Evolutionary conservation across 1,140 invertebrate genomes (phyloP).

Genomic region (Nasonia giraulti): DNA sequence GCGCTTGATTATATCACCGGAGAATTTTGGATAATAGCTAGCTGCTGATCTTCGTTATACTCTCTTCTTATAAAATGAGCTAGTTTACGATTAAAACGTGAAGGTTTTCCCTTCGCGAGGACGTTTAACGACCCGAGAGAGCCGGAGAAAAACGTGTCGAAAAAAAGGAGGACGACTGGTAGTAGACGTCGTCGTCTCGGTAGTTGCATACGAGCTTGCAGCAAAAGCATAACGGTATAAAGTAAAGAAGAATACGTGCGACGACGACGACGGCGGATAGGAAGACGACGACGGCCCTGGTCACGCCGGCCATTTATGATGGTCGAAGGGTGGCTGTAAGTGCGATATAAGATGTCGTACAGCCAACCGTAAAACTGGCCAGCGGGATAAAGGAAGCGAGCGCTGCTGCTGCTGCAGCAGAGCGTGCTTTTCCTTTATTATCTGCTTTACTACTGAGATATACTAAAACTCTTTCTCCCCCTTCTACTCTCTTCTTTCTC

Average conservation of each 20-base stretch:
- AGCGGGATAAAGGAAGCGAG: slow-evolving; percentile 48
- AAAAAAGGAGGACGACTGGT: not conserved
- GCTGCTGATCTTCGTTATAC: not conserved
- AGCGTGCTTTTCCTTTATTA: slow-evolving; percentile 61
- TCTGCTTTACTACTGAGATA: slow-evolving; percentile 64
- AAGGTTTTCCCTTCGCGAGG: not conserved
- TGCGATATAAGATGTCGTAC: slow-evolving; percentile 62
- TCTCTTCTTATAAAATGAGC: not conserved
- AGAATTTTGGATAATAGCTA: not conserved
- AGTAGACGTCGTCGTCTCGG: not conserved
- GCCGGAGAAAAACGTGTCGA: not conserved
- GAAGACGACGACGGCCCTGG: slow-evolving; percentile 37
- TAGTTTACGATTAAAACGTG: not conserved
- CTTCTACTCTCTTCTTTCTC: not conserved
- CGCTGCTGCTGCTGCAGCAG: not conserved
- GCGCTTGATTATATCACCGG: not conserved
- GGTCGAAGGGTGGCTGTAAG: slow-evolving; percentile 56
- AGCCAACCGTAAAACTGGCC: slow-evolving; percentile 58
- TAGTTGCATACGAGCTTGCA: not conserved
- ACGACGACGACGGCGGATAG: not conserved
- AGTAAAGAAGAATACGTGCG: slow-evolving; percentile 36
- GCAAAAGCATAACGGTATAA: slow-evolving; percentile 17
- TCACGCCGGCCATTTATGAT: slow-evolving; percentile 58
- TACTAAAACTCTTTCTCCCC: slow-evolving; percentile 56
- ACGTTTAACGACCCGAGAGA: not conserved